Evolutionary conservation across 37 sponge, comb jelly and placozoan species (phyloP).

Genomic region (Diacarnus erythraeanus): DNA sequence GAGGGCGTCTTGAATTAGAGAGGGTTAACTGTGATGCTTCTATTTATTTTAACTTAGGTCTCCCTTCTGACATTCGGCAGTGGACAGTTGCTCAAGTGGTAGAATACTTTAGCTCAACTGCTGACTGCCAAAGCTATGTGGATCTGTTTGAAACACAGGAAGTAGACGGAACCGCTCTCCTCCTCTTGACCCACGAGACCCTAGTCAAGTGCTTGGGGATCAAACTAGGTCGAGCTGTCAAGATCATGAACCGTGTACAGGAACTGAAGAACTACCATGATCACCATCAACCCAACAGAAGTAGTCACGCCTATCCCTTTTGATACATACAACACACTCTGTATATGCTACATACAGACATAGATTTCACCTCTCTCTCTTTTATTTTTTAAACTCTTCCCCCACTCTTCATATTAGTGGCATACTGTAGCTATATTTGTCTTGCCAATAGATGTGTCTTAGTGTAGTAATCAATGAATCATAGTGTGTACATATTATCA

Average conservation of each 20-base stretch:
- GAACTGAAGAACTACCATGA: conserved; percentile 16
- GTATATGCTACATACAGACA: too few species aligned
- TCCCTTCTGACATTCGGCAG: conserved; percentile 16
- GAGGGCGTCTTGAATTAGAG: background rate
- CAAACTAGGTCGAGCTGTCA: conserved; percentile 55
- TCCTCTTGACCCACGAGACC: conserved; percentile 54
- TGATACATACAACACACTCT: too few species aligned
- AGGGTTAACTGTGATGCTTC: background rate
- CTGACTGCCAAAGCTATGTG: conserved; percentile 41
- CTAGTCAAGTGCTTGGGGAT: conserved; percentile 64
- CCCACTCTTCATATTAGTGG: too few species aligned
- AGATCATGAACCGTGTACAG: conserved; percentile 45
- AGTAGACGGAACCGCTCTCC: conserved; percentile 60
- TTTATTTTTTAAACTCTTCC: too few species aligned
- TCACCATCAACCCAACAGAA: too few species aligned
- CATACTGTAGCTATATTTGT: too few species aligned
- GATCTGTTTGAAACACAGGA: conserved; percentile 53
- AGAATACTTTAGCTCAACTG: conserved; percentile 48
- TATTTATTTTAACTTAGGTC: background rate
- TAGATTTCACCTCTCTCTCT: too few species aligned
- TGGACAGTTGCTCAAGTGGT: conserved; percentile 53
- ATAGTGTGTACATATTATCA: too few species aligned
- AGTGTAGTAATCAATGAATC: too few species aligned
- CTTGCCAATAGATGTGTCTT: too few species aligned
- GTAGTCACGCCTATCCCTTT: too few species aligned